phyloP scores from a whole-genome alignment of 2,113 vertebrate species.

The Meleagris gallopavo region DNA sequence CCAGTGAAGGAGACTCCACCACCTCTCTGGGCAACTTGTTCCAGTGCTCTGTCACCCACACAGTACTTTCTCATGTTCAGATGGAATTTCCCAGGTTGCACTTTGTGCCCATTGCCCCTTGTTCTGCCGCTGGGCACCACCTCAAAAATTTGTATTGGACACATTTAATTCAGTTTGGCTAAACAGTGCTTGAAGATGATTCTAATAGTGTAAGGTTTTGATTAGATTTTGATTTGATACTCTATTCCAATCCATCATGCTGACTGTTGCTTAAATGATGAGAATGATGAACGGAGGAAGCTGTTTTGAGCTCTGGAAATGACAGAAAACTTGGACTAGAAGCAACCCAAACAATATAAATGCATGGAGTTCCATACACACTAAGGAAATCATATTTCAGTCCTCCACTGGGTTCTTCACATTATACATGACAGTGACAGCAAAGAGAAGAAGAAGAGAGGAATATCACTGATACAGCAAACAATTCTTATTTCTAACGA shows the following conservation, averaged over 20 bases:
- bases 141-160: neutral
- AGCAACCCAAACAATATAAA: neutral
- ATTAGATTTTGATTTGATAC: neutral
- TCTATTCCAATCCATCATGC: accelerated
- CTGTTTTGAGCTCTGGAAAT: neutral
- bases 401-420: neutral
- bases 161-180: neutral
- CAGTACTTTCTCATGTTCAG: no score
- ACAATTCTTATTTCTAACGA: neutral
- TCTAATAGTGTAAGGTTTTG: neutral
- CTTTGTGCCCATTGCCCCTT: no score
- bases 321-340: neutral
- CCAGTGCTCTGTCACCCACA: no score
- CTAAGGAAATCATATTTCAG: neutral
- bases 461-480: neutral
- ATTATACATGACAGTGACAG: neutral
- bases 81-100: no score
- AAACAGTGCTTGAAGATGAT: neutral
- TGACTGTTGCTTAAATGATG: neutral
- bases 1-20: no score
- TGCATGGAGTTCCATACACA: accelerated
- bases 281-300: neutral
- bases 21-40: no score
- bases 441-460: neutral
- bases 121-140: no score